Percentiles rank a stretch among this genome's conserved stretches.
Evolutionary conservation across 2,888 invertebrate genomes (phyloP).

Genomic region (Altica lythri): DNA sequence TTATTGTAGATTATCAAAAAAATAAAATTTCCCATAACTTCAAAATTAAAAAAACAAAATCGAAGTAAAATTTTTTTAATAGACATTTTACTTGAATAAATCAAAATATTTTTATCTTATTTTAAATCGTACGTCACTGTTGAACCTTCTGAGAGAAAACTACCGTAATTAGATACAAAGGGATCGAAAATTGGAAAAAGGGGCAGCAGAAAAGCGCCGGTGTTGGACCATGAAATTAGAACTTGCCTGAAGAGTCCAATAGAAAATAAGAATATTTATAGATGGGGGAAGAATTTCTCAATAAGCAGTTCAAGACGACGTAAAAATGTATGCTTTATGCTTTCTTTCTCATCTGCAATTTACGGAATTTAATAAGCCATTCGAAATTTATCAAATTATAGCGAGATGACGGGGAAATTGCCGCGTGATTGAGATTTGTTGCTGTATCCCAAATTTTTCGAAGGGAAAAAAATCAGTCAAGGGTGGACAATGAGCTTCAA

Average conservation of each 20-base stretch:
- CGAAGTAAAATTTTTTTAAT: no score
- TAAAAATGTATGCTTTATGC: conserved; percentile 29
- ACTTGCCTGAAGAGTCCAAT: conserved; percentile 50
- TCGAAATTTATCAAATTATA: conserved; percentile 29
- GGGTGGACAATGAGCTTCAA: conserved; percentile 16
- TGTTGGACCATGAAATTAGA: conserved; percentile 56
- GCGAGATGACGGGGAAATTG: conserved; percentile 19
- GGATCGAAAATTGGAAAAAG: conserved; percentile 52
- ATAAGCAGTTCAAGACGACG: conserved; percentile 35
- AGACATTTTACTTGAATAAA: no score
- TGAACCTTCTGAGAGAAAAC: conserved; percentile 50
- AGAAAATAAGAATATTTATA: conserved; percentile 50
- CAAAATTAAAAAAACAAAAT: no score
- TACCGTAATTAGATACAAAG: conserved; percentile 55
- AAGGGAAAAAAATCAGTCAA: conserved; percentile 1
- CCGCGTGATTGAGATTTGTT: conserved; percentile 17
- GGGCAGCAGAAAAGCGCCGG: conserved; percentile 46
- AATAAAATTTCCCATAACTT: no score
- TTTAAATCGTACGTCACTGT: conserved; percentile 27
- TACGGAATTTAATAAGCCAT: conserved; percentile 29
- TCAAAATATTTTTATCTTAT: no score
- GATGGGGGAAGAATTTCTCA: conserved; percentile 39
- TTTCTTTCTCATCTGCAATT: conserved; percentile 17
- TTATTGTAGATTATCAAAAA: no score
- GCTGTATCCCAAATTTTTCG: neutral